These are phyloP conservation scores for Caenorhabditis zanzibari DNA, from an alignment of 2,888 invertebrate species.

Conservation along the genomic window DNA sequence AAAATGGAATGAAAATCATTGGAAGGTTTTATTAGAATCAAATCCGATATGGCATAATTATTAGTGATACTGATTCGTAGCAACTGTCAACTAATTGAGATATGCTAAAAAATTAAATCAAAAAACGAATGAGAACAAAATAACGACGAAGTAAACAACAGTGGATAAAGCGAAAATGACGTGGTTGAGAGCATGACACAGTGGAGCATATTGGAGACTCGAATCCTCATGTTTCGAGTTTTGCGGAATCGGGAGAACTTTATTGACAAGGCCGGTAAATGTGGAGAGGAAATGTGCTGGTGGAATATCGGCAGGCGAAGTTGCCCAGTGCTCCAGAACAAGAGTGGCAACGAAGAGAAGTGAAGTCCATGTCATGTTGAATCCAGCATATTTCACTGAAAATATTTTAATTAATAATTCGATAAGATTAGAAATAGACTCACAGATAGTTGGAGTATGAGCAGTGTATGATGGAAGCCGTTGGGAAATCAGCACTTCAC, in stretches of 20 bases:
- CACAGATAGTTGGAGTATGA: slow-evolving; percentile 82
- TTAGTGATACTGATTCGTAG: slow-evolving; percentile 48
- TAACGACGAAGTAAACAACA: slow-evolving; percentile 77
- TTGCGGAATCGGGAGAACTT: slow-evolving; percentile 79
- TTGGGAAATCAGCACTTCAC: slow-evolving; percentile 78
- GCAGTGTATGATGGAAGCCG: slow-evolving; percentile 82
- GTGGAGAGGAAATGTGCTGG: slow-evolving; percentile 79
- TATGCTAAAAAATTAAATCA: slow-evolving; percentile 36
- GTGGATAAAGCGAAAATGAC: slow-evolving; percentile 77
- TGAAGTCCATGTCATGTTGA: slow-evolving; percentile 81
- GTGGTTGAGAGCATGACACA: slow-evolving; percentile 79
- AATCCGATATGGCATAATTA: slow-evolving; percentile 44
- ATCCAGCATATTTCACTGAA: slow-evolving; percentile 82
- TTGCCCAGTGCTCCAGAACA: slow-evolving; percentile 78
- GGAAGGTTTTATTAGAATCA: slow-evolving; percentile 25
- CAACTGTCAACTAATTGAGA: slow-evolving; percentile 27
- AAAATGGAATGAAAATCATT: background rate
- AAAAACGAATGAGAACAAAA: slow-evolving; percentile 78
- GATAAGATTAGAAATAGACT: slow-evolving; percentile 39
- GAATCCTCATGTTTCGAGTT: slow-evolving; percentile 74
- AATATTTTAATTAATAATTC: slow-evolving; percentile 10
- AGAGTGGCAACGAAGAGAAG: slow-evolving; percentile 79
- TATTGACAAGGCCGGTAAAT: slow-evolving; percentile 75
- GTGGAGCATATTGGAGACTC: slow-evolving; percentile 72
- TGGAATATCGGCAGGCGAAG: slow-evolving; percentile 78